Percentiles rank a stretch among this genome's conserved stretches.
These are phyloP conservation scores for Drosophila setosimentum DNA, from an alignment of 2,888 invertebrate species.

Conservation along the genomic window DNA sequence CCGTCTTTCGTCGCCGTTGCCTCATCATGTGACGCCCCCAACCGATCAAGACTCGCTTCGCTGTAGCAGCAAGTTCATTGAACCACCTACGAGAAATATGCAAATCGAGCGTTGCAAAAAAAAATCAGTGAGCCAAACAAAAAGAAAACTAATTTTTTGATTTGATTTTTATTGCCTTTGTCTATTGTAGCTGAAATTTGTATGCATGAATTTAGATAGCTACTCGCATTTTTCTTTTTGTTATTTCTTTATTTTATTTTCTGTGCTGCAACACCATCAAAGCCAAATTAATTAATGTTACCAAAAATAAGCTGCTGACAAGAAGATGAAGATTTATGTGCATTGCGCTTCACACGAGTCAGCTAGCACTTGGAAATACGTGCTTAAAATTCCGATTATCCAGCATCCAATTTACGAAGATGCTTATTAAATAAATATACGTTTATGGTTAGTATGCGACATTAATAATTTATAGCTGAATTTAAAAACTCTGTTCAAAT, in stretches of 20 bases:
- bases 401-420: slow-evolving; percentile 24
- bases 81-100: slow-evolving; percentile 80
- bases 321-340: slow-evolving; percentile 68
- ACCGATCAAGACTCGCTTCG: slow-evolving; percentile 34
- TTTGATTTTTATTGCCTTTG: slow-evolving; percentile 69
- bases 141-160: slow-evolving; percentile 69
- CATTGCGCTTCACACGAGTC: slow-evolving; percentile 39
- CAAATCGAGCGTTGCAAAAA: slow-evolving; percentile 71
- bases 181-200: slow-evolving; percentile 43
- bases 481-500: slow-evolving; percentile 45
- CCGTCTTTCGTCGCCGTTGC: slow-evolving; percentile 28
- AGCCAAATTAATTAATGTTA: slow-evolving; percentile 66
- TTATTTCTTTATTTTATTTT: slow-evolving; percentile 3
- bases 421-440: slow-evolving; percentile 54
- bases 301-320: slow-evolving; percentile 49
- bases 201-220: slow-evolving; percentile 48
- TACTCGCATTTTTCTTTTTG: slow-evolving; percentile 27
- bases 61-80: slow-evolving; percentile 71
- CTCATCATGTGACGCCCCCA: slow-evolving; percentile 71
- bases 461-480: slow-evolving; percentile 73
- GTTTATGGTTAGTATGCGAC: slow-evolving; percentile 30
- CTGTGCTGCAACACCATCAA: slow-evolving; percentile 51
- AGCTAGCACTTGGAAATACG: slow-evolving; percentile 22
- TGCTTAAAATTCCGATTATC: slow-evolving; percentile 33
- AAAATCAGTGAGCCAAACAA: slow-evolving; percentile 54